These are phyloP conservation scores for Dilophus febrilis DNA, from an alignment of 2,888 invertebrate genomes.

Conservation along the genomic window DNA sequence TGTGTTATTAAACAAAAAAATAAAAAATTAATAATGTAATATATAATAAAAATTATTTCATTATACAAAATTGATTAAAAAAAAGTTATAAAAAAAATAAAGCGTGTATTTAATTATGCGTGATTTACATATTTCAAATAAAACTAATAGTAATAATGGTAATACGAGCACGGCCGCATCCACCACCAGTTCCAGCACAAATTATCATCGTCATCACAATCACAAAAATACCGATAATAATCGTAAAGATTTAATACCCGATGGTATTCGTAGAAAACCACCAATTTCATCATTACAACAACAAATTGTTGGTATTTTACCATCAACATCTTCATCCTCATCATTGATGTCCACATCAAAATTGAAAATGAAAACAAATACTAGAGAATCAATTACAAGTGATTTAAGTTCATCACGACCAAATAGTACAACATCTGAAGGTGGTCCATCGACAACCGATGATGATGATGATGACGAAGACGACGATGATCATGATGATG, in stretches of 20 bases:
- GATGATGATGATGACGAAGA: slow-evolving; percentile 7
- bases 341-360: slow-evolving; percentile 1
- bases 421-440: slow-evolving; percentile 10
- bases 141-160: too few relatives aligned
- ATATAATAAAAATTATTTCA: too few relatives aligned
- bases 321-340: too few relatives aligned
- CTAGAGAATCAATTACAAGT: slow-evolving; percentile 9
- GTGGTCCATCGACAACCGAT: slow-evolving; percentile 3
- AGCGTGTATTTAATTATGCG: too few relatives aligned
- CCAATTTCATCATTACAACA: slow-evolving; percentile 5
- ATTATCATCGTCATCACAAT: not conserved
- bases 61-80: too few relatives aligned
- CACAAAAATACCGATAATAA: not conserved
- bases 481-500: not conserved
- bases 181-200: too few relatives aligned
- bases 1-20: too few relatives aligned
- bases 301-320: too few relatives aligned
- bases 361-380: slow-evolving; percentile 4
- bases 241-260: slow-evolving; percentile 7
- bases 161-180: too few relatives aligned
- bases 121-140: too few relatives aligned
- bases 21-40: too few relatives aligned
- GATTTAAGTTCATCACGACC: slow-evolving; percentile 9
- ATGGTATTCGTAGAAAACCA: slow-evolving; percentile 11
- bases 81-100: too few relatives aligned